phyloP scores from a whole-genome alignment of 2,797 vertebrate genomes.

The Rhynchonycteris naso region DNA sequence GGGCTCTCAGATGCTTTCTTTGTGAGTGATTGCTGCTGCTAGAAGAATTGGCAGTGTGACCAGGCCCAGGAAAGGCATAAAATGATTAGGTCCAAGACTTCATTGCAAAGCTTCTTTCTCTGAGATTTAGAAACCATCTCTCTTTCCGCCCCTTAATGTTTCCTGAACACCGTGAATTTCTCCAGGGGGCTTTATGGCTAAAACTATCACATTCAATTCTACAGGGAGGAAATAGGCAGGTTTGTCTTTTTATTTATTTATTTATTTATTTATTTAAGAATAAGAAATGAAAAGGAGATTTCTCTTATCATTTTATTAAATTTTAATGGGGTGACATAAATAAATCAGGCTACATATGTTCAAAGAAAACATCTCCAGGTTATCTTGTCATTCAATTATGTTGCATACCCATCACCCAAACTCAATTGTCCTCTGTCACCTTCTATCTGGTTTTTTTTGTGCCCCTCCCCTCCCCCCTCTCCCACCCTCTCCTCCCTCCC shows the following conservation, averaged over 20 bases:
- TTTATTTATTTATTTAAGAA: background rate
- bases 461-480: too few relatives aligned
- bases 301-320: too few relatives aligned
- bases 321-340: too few relatives aligned
- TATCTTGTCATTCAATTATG: too few relatives aligned
- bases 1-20: constrained; percentile 74
- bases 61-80: constrained; percentile 69
- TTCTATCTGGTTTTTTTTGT: too few relatives aligned
- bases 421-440: too few relatives aligned
- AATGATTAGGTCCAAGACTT: constrained; percentile 77
- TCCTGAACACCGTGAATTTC: constrained; percentile 81
- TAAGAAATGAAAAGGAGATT: background rate
- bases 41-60: constrained; percentile 75
- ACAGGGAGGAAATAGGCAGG: constrained; percentile 66
- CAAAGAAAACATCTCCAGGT: too few relatives aligned
- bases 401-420: too few relatives aligned
- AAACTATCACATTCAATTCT: constrained; percentile 72
- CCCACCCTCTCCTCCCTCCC: too few relatives aligned
- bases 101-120: constrained; percentile 66
- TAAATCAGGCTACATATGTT: too few relatives aligned
- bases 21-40: constrained; percentile 70
- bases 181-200: constrained; percentile 74
- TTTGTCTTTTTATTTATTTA: constrained; percentile 55
- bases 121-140: constrained; percentile 79
- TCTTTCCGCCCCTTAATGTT: constrained; percentile 80